Base-by-base conservation (phyloP, 2,113 vertebrate species). In the Seriola aureovittata region DNA sequence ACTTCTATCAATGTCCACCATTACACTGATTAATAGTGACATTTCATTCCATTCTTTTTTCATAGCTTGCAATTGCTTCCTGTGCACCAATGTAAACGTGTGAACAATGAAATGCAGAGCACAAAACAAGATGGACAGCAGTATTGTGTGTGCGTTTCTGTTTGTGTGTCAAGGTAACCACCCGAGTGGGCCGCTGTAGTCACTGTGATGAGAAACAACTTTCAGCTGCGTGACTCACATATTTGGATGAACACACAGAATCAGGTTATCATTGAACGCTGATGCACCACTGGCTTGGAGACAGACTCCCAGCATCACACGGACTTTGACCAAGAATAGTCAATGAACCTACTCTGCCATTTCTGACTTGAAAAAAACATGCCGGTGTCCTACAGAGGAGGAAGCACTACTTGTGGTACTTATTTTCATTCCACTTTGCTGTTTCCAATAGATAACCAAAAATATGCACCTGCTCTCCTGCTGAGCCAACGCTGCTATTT, bases 1-100 rank as follows among this genome's bases (percentile, higher is more conserved):
- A 34, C 82, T 81, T 90, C 81, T 59, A 76, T 84, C 75, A 81
- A 59, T 52, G 59, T 78, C 77, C 72, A 85, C 83, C 58, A 82
- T 91, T 89, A 86, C 55, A 71, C 46, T 92, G 86, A 93, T 93
- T 90, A 85, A 89, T 78, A 83, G 60, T 91, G 92, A 84, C 89
- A 84, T 88, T 91, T 87, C 77, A 91, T 93, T 93, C 2, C 5
- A 23, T 82, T 81, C 75, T 82, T 84, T 78, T 87, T 84, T 46
- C 78, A 80, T 70, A 85, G 88, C 76, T 36, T 44, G 71, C 40
- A 80, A 79, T 84, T 65, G 55, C 60, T 77, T 76, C 63, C 16
- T 42, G 48, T 76, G 78, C 55, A 57, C 70, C 71, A 69, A 76
- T 71, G 77, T 70, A 25, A 80, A 71, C 4, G 9, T 75, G 58